These are phyloP conservation scores for Mesocricetus auratus DNA, from an alignment of 2,113 vertebrate genomes.

Conservation along the genomic window DNA sequence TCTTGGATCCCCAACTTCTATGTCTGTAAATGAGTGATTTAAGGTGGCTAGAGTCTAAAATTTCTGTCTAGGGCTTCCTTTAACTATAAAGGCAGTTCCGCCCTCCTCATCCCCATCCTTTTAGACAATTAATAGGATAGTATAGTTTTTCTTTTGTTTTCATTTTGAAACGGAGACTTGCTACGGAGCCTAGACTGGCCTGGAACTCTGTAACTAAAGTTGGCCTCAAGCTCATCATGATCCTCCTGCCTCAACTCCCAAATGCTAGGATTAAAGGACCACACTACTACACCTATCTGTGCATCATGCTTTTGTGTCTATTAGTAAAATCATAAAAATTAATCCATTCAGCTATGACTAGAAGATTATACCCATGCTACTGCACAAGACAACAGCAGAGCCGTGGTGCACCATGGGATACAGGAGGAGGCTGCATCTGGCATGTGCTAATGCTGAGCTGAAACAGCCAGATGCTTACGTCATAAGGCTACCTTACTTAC, in stretches of 20 bases:
- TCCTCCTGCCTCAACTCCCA: neutral
- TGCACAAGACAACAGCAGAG: slow-evolving; percentile 34
- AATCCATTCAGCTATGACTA: slow-evolving; percentile 24
- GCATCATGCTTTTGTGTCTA: neutral
- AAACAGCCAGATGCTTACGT: neutral
- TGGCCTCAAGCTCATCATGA: neutral
- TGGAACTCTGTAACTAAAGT: neutral
- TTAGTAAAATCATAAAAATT: slow-evolving; percentile 52
- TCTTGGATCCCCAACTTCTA: neutral
- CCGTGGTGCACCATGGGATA: neutral
- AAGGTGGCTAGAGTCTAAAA: neutral
- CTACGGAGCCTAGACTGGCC: neutral
- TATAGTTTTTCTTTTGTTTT: neutral
- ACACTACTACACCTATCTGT: neutral
- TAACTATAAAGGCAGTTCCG: neutral
- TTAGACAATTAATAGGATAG: neutral
- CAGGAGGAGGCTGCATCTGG: neutral
- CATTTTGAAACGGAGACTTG: neutral
- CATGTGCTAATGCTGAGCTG: neutral
- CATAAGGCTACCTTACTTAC: neutral
- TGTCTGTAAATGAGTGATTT: neutral
- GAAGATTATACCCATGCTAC: slow-evolving; percentile 9
- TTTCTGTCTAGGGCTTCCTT: slow-evolving; percentile 15
- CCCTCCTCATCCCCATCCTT: neutral
- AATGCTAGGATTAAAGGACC: neutral